phyloP scores from a whole-genome alignment of 1,140 invertebrate genomes.

The Trachymyrmex cornetzi region DNA sequence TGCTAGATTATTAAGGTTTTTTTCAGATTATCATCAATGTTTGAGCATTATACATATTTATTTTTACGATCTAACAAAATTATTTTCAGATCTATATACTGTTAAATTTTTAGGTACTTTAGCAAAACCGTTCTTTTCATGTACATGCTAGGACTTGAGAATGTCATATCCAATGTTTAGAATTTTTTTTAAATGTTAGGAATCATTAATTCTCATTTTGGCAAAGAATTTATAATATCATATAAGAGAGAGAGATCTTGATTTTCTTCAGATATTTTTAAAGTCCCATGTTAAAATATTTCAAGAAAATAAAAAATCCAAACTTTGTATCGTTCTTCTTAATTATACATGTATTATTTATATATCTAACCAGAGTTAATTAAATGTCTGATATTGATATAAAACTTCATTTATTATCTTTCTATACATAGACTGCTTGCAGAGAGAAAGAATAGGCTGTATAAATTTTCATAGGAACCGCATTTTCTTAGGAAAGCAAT shows the following conservation, averaged over 20 bases:
- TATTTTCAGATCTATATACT: too few species aligned
- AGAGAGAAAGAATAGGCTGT: not conserved
- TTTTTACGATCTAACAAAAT: too few species aligned
- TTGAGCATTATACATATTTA: too few species aligned
- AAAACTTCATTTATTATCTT: not conserved
- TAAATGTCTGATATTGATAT: not conserved
- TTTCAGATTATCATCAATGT: too few species aligned
- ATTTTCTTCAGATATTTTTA: constrained; percentile 17
- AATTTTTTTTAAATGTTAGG: too few species aligned
- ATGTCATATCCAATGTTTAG: not conserved
- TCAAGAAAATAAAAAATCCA: not conserved
- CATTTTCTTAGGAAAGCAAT: constrained; percentile 36
- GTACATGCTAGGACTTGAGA: too few species aligned
- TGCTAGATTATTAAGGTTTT: too few species aligned
- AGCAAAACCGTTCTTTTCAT: too few species aligned
- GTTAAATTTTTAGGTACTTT: too few species aligned
- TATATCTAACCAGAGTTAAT: not conserved
- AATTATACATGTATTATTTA: not conserved
- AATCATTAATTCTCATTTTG: not conserved
- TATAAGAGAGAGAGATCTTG: too few species aligned
- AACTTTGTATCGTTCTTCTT: not conserved
- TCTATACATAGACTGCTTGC: not conserved
- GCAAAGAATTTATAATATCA: not conserved
- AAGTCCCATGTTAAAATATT: not conserved
- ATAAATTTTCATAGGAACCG: constrained; percentile 23